Conservation (phyloP, 2,113 vertebrate species). For the Pavo muticus region DNA sequence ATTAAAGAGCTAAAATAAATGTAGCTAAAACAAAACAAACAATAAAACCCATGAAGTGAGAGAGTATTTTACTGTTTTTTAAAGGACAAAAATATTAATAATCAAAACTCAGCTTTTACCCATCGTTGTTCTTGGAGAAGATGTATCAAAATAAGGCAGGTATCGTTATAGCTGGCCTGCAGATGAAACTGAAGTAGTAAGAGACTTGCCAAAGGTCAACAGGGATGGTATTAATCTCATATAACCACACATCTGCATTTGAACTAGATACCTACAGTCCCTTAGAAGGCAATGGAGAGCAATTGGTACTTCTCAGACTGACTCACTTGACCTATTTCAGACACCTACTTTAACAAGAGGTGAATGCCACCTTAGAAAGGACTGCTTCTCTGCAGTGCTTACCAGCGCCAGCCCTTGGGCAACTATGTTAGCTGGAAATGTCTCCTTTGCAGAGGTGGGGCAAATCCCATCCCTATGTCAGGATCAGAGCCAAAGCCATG, state of each 20-base stretch:
- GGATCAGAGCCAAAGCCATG: not conserved
- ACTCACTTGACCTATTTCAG: conserved; percentile 2
- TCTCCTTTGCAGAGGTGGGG: not conserved
- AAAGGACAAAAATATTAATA: not conserved
- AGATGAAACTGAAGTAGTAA: not conserved
- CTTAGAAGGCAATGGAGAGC: not conserved
- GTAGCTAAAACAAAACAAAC: not conserved
- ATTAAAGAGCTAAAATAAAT: not conserved
- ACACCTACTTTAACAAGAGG: not conserved
- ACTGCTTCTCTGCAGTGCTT: not conserved
- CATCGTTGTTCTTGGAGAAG: not conserved
- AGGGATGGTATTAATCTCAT: not conserved
- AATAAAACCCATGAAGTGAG: not conserved
- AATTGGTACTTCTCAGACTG: not conserved
- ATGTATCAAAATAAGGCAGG: not conserved
- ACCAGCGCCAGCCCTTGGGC: accelerated
- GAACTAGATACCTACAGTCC: not conserved
- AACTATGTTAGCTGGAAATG: not conserved
- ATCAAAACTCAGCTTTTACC: not conserved
- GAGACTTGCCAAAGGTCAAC: not conserved
- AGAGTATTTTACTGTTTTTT: not conserved
- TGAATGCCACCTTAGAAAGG: not conserved
- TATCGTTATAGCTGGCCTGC: not conserved
- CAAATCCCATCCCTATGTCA: not conserved
- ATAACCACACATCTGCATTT: not conserved